phyloP scores from a whole-genome alignment of 2,113 vertebrate species.

The Paradisaea rubra region DNA sequence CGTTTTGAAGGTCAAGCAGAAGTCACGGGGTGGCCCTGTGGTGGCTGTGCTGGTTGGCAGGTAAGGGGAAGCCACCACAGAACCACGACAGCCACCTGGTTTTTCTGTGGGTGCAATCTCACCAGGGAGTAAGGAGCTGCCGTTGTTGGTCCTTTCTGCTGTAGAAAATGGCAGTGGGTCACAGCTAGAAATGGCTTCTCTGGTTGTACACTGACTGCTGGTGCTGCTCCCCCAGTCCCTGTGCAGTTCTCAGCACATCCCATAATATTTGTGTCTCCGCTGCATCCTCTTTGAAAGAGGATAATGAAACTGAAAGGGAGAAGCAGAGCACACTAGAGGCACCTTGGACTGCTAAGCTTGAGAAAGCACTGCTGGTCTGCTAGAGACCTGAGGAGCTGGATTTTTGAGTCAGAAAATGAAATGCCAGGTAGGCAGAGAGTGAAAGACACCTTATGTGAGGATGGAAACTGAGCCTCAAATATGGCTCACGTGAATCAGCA shows the following conservation, averaged over 20 bases:
- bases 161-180: neutral
- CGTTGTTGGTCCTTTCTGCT: neutral
- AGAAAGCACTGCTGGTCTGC: neutral
- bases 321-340: neutral
- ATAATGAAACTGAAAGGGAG: constrained; percentile 17
- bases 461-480: neutral
- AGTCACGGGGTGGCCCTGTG: fast-evolving
- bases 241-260: neutral
- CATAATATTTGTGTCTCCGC: neutral
- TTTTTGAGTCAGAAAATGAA: neutral
- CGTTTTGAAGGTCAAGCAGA: neutral
- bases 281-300: neutral
- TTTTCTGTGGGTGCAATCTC: neutral
- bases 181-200: neutral
- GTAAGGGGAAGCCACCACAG: neutral
- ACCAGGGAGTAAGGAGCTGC: neutral
- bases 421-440: neutral
- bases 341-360: neutral
- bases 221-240: fast-evolving
- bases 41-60: neutral
- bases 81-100: fast-evolving
- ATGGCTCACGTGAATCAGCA: fast-evolving
- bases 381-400: neutral
- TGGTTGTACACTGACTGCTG: neutral
- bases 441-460: neutral